Percentiles rank a stretch among this genome's conserved stretches.
Conservation (phyloP, 2,888 invertebrate genomes). For the Cylloceria caligata region DNA sequence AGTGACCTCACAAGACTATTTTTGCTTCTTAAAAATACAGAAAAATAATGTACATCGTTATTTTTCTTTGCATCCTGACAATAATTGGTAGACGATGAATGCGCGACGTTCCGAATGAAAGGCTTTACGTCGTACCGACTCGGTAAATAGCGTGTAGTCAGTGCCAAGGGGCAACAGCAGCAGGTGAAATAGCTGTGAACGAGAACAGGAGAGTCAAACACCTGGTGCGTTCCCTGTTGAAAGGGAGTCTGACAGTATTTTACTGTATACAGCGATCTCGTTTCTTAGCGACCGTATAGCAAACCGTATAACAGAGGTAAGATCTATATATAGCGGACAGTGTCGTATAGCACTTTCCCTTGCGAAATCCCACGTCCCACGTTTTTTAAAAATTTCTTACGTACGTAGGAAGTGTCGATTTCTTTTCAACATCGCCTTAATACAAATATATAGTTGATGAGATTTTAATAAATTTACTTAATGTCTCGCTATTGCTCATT, state of each 20-base stretch:
- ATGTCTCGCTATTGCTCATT: conserved; percentile 2
- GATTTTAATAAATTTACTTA: neutral
- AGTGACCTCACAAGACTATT: neutral
- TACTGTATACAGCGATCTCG: neutral
- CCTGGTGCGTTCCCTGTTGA: conserved; percentile 13
- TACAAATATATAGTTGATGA: neutral
- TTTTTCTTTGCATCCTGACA: too few species aligned
- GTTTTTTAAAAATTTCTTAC: conserved; percentile 21
- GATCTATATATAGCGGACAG: conserved; percentile 14
- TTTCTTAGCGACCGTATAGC: neutral
- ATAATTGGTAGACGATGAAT: too few species aligned
- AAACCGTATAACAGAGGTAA: neutral
- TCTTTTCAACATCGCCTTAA: neutral
- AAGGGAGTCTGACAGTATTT: neutral
- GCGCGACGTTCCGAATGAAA: neutral
- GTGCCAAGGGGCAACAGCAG: conserved; percentile 1
- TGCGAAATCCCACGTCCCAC: conserved; percentile 19
- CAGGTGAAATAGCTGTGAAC: conserved; percentile 13
- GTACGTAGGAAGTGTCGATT: neutral
- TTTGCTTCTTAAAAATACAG: neutral
- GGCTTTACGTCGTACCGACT: neutral
- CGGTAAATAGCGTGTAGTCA: conserved; percentile 1
- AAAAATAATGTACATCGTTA: too few species aligned
- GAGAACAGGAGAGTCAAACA: neutral
- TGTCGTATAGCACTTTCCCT: conserved; percentile 29